Base-by-base conservation (phyloP, 2,113 vertebrate species). In the Salvelinus sp. region DNA sequence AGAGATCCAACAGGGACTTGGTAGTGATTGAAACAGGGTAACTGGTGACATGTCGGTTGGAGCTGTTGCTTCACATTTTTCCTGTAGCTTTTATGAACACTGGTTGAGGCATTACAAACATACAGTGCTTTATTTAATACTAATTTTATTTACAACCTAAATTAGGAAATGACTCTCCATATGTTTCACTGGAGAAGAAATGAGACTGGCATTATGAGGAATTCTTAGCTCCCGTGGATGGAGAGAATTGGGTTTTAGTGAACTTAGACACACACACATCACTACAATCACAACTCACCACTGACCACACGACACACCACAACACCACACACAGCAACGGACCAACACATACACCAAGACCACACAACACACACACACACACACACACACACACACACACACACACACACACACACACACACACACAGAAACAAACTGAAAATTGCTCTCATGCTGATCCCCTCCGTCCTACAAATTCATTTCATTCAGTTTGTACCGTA, bases 51-150 rank as follows among this genome's bases (percentile, higher is more conserved):
- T 73, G 58, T 48, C 28, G 9, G 13, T 9, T 69, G 30, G 38
- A 44, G 9, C 38, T 44, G 9, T 44, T 44, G 38, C 2, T 44
- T 44, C 64, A 66, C 2, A 66, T 25, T 66, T 28, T 54, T 47
- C 27, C 66, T 25, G 38, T 4, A 30, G 80, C 18, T 60, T 60
- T 60, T 90, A 85, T 87, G 85, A 87, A 80, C 84, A 78, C 82
- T 90, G 89, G 87, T 89, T 83, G 91, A 91, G 92, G 92, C 90
- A 91, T 92, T 68, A 77, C 85, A 91, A 88, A 89, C 91, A n/a
- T 6, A 18, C n/a, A 30, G 18, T 18, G 87, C 92, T 90, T 91
- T 90, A 90, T 91, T 93, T 90, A 91, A 92, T 92, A 90, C 85
- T 84, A 84, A 88, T 88, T 88, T 82, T 78, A 83, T 82, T 76